phyloP scores from a whole-genome alignment of 2,797 vertebrate species.

The Arrhamphus sclerolepis region DNA sequence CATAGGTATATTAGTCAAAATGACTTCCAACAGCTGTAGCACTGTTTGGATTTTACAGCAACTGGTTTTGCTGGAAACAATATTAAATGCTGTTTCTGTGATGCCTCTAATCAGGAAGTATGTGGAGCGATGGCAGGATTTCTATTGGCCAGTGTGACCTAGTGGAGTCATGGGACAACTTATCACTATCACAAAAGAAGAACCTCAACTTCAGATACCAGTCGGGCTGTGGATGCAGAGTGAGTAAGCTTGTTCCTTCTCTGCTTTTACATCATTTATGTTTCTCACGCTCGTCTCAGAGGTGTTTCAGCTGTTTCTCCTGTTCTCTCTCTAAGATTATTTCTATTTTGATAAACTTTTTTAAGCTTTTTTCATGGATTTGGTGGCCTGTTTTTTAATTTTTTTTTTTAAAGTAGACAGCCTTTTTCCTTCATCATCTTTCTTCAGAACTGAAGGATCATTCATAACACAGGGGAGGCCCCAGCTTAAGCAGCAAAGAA shows the following conservation, averaged over 20 bases:
- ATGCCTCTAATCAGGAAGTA: constrained; percentile 79
- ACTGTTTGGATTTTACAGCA: background rate
- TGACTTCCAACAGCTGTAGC: background rate
- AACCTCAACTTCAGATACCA: constrained; percentile 93
- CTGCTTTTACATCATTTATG: constrained; percentile 16
- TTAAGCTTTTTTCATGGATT: background rate
- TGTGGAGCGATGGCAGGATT: constrained; percentile 88
- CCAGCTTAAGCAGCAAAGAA: background rate
- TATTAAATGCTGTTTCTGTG: constrained; percentile 14
- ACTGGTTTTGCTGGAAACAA: background rate
- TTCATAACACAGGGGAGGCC: background rate
- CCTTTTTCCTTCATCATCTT: too few relatives aligned
- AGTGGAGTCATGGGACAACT: constrained; percentile 88
- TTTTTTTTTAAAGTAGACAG: too few relatives aligned
- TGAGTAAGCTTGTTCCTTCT: constrained; percentile 73
- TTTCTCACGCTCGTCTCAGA: constrained; percentile 7
- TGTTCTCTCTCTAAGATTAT: background rate
- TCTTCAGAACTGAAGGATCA: too few relatives aligned
- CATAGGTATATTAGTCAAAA: too few relatives aligned
- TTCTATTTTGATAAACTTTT: background rate
- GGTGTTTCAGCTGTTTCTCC: background rate
- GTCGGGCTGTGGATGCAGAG: constrained; percentile 92
- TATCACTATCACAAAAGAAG: constrained; percentile 89
- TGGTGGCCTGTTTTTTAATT: background rate
- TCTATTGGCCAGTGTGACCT: constrained; percentile 90